Conservation (phyloP, 2,888 invertebrate genomes). For the Coronaproctus castanopsis region DNA sequence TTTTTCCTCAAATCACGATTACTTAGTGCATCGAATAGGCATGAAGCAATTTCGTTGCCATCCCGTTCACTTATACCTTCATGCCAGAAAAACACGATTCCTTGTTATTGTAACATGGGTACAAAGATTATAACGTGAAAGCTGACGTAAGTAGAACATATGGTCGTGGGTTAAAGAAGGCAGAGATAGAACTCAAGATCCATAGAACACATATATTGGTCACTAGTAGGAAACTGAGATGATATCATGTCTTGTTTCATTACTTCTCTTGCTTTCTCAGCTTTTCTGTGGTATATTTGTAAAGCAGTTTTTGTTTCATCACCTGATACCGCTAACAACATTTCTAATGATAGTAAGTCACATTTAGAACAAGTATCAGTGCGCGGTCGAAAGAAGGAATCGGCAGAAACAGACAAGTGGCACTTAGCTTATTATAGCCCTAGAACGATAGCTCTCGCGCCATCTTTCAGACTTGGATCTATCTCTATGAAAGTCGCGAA, state of each 20-base stretch:
- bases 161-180: conserved; percentile 5
- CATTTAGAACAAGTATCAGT: conserved; percentile 11
- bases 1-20: no score
- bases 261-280: conserved; percentile 12
- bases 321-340: conserved; percentile 7
- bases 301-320: conserved; percentile 10
- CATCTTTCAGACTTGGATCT: not conserved
- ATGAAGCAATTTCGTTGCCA: no score
- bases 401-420: not conserved
- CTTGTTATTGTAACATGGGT: no score
- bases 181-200: conserved; percentile 10
- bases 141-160: not conserved
- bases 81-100: no score
- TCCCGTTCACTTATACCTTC: no score
- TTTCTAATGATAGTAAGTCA: conserved; percentile 9
- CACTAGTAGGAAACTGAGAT: conserved; percentile 11
- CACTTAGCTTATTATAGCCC: not conserved
- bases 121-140: not conserved
- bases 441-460: not conserved
- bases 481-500: not conserved
- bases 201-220: conserved; percentile 7
- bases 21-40: no score
- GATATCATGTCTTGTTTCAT: conserved; percentile 10
- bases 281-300: conserved; percentile 9
- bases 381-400: conserved; percentile 2